phyloP scores from a whole-genome alignment of 2,113 vertebrate genomes.

The Myiozetetes cayanensis region DNA sequence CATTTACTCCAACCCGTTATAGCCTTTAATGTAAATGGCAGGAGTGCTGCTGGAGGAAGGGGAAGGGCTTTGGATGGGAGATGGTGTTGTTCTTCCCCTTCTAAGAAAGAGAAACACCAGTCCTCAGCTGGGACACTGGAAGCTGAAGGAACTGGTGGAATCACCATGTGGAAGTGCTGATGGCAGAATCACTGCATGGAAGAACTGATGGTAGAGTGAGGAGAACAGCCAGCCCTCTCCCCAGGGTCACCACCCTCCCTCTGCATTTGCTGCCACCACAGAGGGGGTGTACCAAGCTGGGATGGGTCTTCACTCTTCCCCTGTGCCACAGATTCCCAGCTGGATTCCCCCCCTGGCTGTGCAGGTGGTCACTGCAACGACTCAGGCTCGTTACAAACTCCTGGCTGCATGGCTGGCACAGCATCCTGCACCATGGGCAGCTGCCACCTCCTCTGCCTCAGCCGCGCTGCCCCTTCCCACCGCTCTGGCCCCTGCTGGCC shows the following conservation, averaged over 20 bases:
- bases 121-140: not conserved
- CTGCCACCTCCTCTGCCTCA: not conserved
- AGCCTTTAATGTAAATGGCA: constrained; percentile 83
- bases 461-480: not conserved
- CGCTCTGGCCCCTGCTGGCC: not conserved
- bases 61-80: constrained; percentile 30
- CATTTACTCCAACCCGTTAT: constrained; percentile 85
- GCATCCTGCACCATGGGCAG: not conserved
- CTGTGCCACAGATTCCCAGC: not conserved
- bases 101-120: constrained; percentile 44
- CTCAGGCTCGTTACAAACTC: fast-evolving
- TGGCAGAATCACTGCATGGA: fast-evolving
- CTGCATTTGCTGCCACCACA: fast-evolving
- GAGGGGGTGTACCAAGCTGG: not conserved
- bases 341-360: not conserved
- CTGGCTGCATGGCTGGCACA: not conserved
- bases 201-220: fast-evolving
- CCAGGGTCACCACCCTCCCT: fast-evolving
- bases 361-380: not conserved
- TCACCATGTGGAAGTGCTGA: fast-evolving
- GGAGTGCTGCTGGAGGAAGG: constrained; percentile 64
- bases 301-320: not conserved
- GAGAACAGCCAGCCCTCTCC: not conserved
- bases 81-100: not conserved
- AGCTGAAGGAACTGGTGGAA: fast-evolving